Evolutionary conservation across 2,797 vertebrate species (phyloP).

Genomic region (Sebastes oblongus): DNA sequence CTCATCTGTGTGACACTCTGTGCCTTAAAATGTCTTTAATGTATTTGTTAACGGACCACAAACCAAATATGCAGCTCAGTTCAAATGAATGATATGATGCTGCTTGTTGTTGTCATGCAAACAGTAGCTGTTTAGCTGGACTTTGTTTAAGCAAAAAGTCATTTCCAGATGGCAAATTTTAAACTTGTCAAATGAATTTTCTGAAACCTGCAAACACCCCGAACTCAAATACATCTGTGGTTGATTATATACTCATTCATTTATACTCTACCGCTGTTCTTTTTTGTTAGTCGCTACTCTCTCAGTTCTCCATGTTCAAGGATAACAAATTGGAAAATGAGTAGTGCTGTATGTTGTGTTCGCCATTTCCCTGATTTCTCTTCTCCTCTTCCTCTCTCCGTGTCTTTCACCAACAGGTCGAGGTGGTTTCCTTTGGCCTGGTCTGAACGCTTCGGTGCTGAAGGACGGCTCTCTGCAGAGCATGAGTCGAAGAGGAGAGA

Average conservation of each 20-base stretch:
- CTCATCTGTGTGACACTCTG: too few relatives aligned
- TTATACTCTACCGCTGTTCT: neutral
- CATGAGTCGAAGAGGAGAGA: conserved; percentile 78
- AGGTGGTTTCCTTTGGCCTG: conserved; percentile 93
- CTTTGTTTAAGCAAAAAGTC: too few relatives aligned
- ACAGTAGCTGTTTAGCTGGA: too few relatives aligned
- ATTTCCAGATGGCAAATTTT: neutral
- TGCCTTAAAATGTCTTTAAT: too few relatives aligned
- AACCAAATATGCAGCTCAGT: neutral
- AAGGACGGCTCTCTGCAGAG: conserved; percentile 77
- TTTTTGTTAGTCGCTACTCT: neutral
- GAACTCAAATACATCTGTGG: neutral
- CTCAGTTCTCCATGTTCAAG: neutral
- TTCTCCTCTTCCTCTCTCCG: neutral
- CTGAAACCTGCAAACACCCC: neutral
- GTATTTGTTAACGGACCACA: neutral
- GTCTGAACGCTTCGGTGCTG: conserved; percentile 87
- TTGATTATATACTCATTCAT: neutral
- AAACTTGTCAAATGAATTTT: neutral
- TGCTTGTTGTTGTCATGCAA: too few relatives aligned
- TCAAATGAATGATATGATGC: too few relatives aligned
- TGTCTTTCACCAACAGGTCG: conserved; percentile 77
- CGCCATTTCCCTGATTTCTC: too few relatives aligned
- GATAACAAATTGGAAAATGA: neutral
- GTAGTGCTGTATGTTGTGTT: neutral